Base-by-base conservation (phyloP, 2,113 vertebrate genomes). In the Quiscalus mexicanus region DNA sequence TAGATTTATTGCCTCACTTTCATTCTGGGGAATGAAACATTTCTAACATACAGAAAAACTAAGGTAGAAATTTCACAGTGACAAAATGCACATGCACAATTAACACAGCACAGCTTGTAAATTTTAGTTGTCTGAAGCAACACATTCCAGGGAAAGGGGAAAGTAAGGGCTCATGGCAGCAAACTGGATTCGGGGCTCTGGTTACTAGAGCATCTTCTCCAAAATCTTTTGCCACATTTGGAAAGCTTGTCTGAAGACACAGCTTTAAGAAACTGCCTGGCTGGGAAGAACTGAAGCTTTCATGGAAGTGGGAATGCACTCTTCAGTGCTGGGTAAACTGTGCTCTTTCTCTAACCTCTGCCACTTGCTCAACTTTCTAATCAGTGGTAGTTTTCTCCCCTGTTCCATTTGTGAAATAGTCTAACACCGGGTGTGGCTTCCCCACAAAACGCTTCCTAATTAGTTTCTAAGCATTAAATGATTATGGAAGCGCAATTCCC, bases 401-500 rank as follows among this genome's bases (percentile, higher is more conserved):
- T 11, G 22, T 65, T 89, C 73, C 73, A 50, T 96, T 96, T 96
- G 84, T 95, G 95, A 96, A 95, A 93, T 27, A 93, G 63, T 18
- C 59, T 67, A 96, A 94, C 63, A 25, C 6, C 22, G 95, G 93
- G 87, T 70, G 93, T 60, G 67, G 90, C 82, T 87, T 76, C 67
- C n/a, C 47, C 83, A 77, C 77, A 85, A 97, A 96, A 76, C 1
- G n/a, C 55, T 89, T 95, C 84, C 84, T 87, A 94, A 90, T 94
- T 94, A 93, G 68, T 94, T 97, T 96, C 94, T 93, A 96, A 96
- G 94, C 80, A 60, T 89, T 95, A 95, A 91, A 86, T 96, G 70
- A 94, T 91, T 89, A 70, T 95, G 77, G 87, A 97, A 97, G 90
- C 52, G 67, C 92, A 93, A 96, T 97, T 97, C 97, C 93, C 91